Base-by-base conservation (phyloP, 2,888 invertebrate species). In the Sinohyriopsis cumingii region DNA sequence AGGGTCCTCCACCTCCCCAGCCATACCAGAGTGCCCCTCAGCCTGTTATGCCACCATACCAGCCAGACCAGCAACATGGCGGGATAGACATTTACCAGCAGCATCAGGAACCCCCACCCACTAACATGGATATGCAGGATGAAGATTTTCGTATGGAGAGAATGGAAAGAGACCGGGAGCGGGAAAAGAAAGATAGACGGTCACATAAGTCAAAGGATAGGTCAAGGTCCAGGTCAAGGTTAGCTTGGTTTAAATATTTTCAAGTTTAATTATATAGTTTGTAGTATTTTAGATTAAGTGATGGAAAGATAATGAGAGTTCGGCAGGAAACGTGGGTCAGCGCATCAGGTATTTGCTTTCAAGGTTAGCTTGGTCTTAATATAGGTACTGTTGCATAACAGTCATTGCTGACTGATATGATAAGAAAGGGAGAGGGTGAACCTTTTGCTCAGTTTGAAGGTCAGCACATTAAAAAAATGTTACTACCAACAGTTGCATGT, bases 141-240 rank as follows among this genome's bases (percentile, higher is more conserved):
- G 75, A 76, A 20, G 77, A 77, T 55, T 73, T 77, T 59, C 69
- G 74, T 19, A 79, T 79, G 59, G 75, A 77, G 59, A 76, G 79
- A 63, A 79, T 77, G 53, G 65, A 69, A 33, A 65, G 73, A 53
- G 76, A 78, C 33, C 63, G 76, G 12, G 75, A 79, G 5, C 61
- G 77, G 22, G 77, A 77, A 45, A 64, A 76, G 20, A 57, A 71
- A 24, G 74, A 76, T 53, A 60, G 60, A 24, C 55, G 77, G 4
- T 67, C 67, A 19, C 65, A 72, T 15, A 63, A 64, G 28, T 68
- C 68, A 1, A 60, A 72, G 6, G 72, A 77, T 25, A 65, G 71
- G 33, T 71, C 71, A 9, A 59, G 73, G 20, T 71, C 72, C 12
- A 69, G 74, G 69, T 71, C 56, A 19, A 68, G 68, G 25, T 63